Evolutionary conservation across 2,113 vertebrate species (phyloP).

Genomic region (Pagrus major): DNA sequence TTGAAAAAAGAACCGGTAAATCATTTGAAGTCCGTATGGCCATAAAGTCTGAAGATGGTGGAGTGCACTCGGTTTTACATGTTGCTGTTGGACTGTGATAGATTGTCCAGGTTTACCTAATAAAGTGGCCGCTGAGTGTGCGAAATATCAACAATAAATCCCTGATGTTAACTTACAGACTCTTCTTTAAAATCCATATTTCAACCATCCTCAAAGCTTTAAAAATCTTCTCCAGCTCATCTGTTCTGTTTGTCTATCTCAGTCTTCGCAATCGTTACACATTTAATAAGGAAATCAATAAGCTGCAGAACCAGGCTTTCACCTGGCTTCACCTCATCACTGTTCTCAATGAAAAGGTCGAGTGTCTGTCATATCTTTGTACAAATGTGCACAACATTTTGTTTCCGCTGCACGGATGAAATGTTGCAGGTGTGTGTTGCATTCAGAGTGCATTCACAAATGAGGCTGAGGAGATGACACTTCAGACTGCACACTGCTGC

Average conservation of each 20-base stretch:
- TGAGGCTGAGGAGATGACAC: background rate
- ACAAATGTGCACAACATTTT: background rate
- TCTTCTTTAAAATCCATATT: background rate
- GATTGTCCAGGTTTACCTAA: background rate
- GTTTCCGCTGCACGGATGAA: no score
- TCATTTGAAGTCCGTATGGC: background rate
- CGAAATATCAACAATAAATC: background rate
- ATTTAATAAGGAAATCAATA: conserved; percentile 7
- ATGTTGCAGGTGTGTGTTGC: background rate
- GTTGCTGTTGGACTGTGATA: background rate
- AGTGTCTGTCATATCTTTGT: background rate
- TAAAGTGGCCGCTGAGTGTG: background rate
- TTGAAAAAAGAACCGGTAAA: background rate
- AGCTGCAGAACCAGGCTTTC: background rate
- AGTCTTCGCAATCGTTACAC: background rate
- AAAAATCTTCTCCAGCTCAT: background rate
- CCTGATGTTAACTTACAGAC: background rate
- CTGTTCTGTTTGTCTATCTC: background rate
- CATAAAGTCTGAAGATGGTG: background rate
- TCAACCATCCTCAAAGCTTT: background rate
- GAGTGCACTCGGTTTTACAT: background rate
- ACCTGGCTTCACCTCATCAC: conserved; percentile 10
- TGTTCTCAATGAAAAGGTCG: background rate
- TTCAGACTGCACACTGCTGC: background rate
- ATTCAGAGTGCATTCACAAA: conserved; percentile 17